phyloP scores from a whole-genome alignment of 2,888 invertebrate genomes.

The Aethes cnicana region DNA sequence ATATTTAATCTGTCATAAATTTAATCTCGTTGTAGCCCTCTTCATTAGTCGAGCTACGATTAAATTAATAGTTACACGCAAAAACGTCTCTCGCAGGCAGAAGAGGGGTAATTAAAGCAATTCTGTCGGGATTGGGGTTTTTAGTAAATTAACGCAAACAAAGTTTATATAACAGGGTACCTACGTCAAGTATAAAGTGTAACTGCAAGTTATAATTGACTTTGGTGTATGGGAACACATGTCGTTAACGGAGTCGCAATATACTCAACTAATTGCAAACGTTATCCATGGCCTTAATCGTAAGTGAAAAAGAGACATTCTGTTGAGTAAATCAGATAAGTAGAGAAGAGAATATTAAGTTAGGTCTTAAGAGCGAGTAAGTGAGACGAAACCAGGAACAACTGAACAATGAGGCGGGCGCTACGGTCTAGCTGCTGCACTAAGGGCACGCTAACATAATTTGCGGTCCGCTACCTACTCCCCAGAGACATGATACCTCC shows the following conservation, averaged over 20 bases:
- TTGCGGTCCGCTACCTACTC: constrained; percentile 71
- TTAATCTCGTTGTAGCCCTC: constrained; percentile 12
- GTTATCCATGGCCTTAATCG: background rate
- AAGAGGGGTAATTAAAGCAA: constrained; percentile 29
- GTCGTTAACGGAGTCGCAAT: too few species aligned
- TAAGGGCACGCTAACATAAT: constrained; percentile 57
- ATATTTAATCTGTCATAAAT: too few species aligned
- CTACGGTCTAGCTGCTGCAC: constrained; percentile 58
- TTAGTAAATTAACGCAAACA: constrained; percentile 16
- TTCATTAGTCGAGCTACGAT: constrained; percentile 14
- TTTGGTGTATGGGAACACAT: too few species aligned
- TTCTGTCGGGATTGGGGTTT: constrained; percentile 14
- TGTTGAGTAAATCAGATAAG: background rate
- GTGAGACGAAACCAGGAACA: constrained; percentile 3
- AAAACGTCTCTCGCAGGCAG: constrained; percentile 24
- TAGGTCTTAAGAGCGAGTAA: background rate
- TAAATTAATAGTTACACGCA: constrained; percentile 28
- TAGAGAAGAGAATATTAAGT: background rate
- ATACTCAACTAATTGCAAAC: too few species aligned
- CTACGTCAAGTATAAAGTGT: background rate
- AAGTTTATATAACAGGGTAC: constrained; percentile 1
- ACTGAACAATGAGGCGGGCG: constrained; percentile 35
- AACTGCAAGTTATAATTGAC: background rate
- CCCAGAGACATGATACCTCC: constrained; percentile 61
- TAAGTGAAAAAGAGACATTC: background rate